Percentiles rank a stretch among this genome's conserved stretches.
Conservation (phyloP, 2,797 vertebrate genomes). For the Tapera naevia region DNA sequence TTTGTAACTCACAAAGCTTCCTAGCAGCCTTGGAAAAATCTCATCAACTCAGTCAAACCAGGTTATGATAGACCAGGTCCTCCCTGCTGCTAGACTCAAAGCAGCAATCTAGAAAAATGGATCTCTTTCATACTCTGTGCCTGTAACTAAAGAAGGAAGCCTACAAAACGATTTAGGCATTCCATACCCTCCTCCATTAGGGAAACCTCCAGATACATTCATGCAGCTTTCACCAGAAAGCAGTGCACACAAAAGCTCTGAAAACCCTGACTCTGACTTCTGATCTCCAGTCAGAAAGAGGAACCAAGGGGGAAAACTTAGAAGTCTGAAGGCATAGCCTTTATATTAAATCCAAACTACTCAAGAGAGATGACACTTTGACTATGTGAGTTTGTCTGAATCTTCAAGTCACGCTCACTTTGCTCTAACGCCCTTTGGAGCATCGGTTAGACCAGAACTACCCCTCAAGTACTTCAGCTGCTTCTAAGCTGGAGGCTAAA, state of each 20-base stretch:
- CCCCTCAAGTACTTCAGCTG: background rate
- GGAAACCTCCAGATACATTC: background rate
- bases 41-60: background rate
- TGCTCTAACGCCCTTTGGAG: background rate
- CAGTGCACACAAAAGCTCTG: background rate
- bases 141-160: background rate
- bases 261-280: background rate
- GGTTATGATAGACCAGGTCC: background rate
- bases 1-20: constrained; percentile 24
- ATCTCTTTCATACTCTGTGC: background rate
- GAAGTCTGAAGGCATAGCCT: fast-evolving
- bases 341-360: background rate
- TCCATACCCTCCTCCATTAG: background rate
- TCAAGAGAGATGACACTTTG: background rate
- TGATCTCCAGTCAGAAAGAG: background rate
- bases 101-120: background rate
- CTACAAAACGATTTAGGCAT: background rate
- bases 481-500: background rate
- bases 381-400: background rate
- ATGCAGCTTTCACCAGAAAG: background rate
- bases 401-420: fast-evolving
- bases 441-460: background rate
- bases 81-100: background rate
- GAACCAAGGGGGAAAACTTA: background rate
- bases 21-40: background rate